Evolutionary conservation across 2,797 vertebrate species (phyloP).

Genomic region (Macropus fuliginosus): DNA sequence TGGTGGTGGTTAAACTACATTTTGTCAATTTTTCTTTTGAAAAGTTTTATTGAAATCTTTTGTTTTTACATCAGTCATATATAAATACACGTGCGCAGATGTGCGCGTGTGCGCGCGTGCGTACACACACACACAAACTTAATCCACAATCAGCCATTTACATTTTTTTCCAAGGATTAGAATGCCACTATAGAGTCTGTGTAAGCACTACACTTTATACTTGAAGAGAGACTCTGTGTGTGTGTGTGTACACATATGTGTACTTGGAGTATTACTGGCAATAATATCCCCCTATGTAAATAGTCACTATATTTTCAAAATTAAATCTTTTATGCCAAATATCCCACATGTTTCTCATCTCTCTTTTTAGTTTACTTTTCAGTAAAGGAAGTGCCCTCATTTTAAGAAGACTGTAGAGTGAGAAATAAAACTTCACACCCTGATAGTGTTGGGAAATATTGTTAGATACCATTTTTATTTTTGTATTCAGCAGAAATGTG

Average conservation of each 20-base stretch:
- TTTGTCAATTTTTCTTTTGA: neutral
- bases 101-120: too few relatives aligned
- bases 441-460: neutral
- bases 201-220: neutral
- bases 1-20: neutral
- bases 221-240: neutral
- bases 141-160: neutral
- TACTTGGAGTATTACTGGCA: neutral
- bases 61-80: neutral
- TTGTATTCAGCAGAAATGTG: neutral
- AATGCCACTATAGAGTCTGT: neutral
- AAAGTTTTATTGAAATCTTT: neutral
- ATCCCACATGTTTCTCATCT: neutral
- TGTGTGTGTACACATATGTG: slow-evolving; percentile 7
- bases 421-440: neutral
- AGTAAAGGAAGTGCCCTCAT: neutral
- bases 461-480: neutral
- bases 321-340: slow-evolving; percentile 30
- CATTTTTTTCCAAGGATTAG: neutral
- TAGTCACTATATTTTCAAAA: slow-evolving; percentile 33
- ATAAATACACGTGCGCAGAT: neutral
- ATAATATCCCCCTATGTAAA: neutral
- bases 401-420: neutral
- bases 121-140: neutral
- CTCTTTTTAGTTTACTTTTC: neutral